Conservation (phyloP, 2,113 vertebrate species). For the Tetrax tetrax region DNA sequence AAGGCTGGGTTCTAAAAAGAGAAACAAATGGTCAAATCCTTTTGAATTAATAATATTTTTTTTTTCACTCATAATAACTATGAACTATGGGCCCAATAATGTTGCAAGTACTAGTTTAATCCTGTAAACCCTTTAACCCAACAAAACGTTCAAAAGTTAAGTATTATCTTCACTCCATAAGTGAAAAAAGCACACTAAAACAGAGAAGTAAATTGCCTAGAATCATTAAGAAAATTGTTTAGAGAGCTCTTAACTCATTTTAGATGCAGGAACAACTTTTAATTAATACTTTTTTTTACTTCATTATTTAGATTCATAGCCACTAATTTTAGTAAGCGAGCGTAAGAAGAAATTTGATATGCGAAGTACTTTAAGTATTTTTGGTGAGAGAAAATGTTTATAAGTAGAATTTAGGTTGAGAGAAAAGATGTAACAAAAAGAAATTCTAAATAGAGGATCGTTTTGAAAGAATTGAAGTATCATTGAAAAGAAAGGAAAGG, state of each 20-base stretch:
- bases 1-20: neutral
- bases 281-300: neutral
- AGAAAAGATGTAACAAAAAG: neutral
- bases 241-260: neutral
- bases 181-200: neutral
- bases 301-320: neutral
- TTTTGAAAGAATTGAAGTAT: neutral
- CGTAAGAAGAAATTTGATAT: neutral
- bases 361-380: neutral
- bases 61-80: neutral
- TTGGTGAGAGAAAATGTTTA: neutral
- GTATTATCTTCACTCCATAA: neutral
- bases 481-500: neutral
- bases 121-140: neutral
- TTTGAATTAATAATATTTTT: neutral
- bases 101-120: neutral
- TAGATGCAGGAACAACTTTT: neutral
- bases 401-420: neutral
- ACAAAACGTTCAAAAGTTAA: neutral
- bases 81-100: neutral
- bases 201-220: neutral
- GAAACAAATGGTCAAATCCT: neutral
- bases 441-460: neutral
- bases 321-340: neutral
- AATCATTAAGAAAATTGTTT: neutral